Evolutionary conservation across 2,888 invertebrate species (phyloP), one percentile per base, ranked within the genome.

Genomic region (Drosophila demipolita): DNA sequence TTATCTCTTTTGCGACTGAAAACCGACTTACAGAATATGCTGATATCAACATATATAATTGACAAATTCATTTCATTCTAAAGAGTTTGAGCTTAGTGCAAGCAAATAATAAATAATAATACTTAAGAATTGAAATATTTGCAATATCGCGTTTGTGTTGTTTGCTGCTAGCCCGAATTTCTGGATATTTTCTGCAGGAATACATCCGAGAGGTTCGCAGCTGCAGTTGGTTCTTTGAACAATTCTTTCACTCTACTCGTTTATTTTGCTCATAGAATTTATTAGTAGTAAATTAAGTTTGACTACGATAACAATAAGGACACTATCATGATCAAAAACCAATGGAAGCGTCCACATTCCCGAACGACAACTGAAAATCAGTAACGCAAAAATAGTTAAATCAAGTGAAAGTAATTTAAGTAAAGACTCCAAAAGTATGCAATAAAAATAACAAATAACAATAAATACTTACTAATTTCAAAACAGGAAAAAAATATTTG

Each of bases 391-490:
- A 33, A 42, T 38, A 6, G 26, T 57, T 33, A 3, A 35, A 36
- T 9, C 26, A 33, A 32, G 5, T 26, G 11, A 53, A 2, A 32
- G 3, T 12, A n/a, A 2, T 63, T 66, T 73, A 35, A 49, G 3
- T 8, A 5, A 6, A 0, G 50, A 20, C 52, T 77, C 73, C 9
- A 59, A 82, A 80, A 83, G 77, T 80, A 77, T 83, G 80, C 83
- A 59, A 55, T 61, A 1, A 33, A 63, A 48, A 36, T 9, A 9
- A 23, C 0, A 29, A 35, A 15, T 26, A 17, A 23, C 2, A 11
- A 8, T 7, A 32, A 12, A 26, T 15, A 23, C 20, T n/a, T n/a
- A 23, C 3, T 2, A 8, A 23, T 23, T 15, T 4, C 15, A 23
- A 15, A 23, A 4, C 23, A 1, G n/a, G 1, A 40, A n/a, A n/a